Conservation (phyloP, 2,797 vertebrate species). For the Emydoidea blandingii region DNA sequence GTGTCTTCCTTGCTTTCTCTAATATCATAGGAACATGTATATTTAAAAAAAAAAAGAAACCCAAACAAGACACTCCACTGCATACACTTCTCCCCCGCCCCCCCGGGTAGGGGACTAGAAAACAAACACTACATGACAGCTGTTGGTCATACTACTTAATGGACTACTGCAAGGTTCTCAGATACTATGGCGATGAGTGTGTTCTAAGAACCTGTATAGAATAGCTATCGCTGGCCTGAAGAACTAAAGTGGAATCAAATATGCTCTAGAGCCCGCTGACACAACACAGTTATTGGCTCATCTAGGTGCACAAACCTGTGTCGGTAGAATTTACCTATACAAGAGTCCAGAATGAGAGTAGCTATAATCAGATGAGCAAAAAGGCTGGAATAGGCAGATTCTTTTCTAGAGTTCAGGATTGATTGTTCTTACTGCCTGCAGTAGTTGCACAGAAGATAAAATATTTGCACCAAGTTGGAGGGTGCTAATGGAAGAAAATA, state of each 20-base stretch:
- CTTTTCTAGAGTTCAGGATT: not conserved
- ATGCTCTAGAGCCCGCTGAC: slow-evolving; percentile 10
- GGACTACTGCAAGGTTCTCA: not conserved
- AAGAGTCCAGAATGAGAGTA: slow-evolving; percentile 36
- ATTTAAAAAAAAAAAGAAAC: no score
- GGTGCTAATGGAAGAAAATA: not conserved
- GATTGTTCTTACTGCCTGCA: not conserved
- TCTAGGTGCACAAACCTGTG: slow-evolving; percentile 14
- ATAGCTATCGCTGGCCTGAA: slow-evolving; percentile 38
- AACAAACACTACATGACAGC: no score
- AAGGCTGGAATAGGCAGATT: slow-evolving; percentile 27
- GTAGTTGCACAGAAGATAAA: slow-evolving; percentile 13
- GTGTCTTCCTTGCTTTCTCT: no score
- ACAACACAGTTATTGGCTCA: slow-evolving; percentile 18
- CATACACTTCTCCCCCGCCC: no score
- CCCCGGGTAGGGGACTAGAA: no score
- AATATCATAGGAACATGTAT: no score
- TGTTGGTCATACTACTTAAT: not conserved
- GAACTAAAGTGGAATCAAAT: slow-evolving; percentile 60
- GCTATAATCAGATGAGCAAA: not conserved
- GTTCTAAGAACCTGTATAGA: not conserved
- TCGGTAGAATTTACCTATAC: not conserved
- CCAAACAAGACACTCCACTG: no score
- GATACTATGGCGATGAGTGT: not conserved
- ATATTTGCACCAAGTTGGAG: slow-evolving; percentile 18